A percentile compares a stretch with the other conserved stretches of the same genome.
phyloP scores from a whole-genome alignment of 2,797 vertebrate genomes.

The Amblyopsis hoosieri region DNA sequence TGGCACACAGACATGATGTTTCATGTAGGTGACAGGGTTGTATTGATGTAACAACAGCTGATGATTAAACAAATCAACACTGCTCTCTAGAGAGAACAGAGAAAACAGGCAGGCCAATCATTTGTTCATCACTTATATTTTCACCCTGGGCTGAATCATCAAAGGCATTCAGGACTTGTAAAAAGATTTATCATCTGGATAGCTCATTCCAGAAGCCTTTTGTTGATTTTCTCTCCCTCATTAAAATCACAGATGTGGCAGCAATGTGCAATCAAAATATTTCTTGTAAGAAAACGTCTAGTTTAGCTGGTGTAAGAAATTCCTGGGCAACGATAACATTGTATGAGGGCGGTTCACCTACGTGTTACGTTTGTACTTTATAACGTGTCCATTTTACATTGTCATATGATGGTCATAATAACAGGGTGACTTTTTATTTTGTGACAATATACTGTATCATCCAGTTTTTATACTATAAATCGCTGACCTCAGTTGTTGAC shows the following conservation, averaged over 20 bases:
- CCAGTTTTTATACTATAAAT: slow-evolving; percentile 17
- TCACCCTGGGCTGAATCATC: slow-evolving; percentile 43
- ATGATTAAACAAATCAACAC: slow-evolving; percentile 26
- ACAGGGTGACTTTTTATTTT: neutral
- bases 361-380: too few species aligned
- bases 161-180: slow-evolving; percentile 55
- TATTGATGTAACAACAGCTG: slow-evolving; percentile 27
- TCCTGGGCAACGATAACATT: slow-evolving; percentile 24
- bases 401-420: too few species aligned
- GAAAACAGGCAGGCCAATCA: slow-evolving; percentile 3
- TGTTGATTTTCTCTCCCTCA: slow-evolving; percentile 51
- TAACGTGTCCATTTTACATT: too few species aligned
- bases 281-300: slow-evolving; percentile 35
- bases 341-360: neutral
- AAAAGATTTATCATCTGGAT: slow-evolving; percentile 60
- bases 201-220: slow-evolving; percentile 37
- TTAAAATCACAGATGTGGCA: slow-evolving; percentile 60
- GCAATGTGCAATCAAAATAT: slow-evolving; percentile 50
- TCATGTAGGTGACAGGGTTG: slow-evolving; percentile 44
- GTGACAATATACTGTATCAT: slow-evolving; percentile 27
- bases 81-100: slow-evolving; percentile 32
- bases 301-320: slow-evolving; percentile 15
- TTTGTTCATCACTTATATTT: slow-evolving; percentile 39
- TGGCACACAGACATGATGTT: slow-evolving; percentile 25
- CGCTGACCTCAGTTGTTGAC: slow-evolving; percentile 20